Evolutionary conservation across 2,888 invertebrate species (phyloP).

Genomic region (Tuberolachnus salignus): DNA sequence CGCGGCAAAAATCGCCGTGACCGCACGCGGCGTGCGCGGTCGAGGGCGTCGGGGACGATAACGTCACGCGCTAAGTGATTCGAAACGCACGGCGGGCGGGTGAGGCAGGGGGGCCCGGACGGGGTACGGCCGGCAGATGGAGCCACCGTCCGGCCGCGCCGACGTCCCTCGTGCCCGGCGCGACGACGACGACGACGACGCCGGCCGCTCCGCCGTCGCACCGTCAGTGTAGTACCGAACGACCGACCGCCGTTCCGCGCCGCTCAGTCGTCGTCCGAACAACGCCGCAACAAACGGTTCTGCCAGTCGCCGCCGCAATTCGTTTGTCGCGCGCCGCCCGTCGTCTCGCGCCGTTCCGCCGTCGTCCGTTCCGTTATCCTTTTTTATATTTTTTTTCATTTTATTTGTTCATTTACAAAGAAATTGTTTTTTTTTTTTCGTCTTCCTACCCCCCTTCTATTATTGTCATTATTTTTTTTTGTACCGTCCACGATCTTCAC

Average conservation of each 20-base stretch:
- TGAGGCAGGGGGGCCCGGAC: not conserved
- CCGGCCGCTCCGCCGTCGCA: not conserved
- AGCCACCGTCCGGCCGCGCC: conserved; percentile 47
- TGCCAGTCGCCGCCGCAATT: not conserved
- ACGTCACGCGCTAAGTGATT: no score
- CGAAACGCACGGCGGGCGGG: not conserved
- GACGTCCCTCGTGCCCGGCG: not conserved
- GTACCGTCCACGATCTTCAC: not conserved
- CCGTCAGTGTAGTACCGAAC: conserved; percentile 26
- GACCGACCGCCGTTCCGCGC: not conserved
- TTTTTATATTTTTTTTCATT: not conserved
- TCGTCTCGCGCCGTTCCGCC: not conserved
- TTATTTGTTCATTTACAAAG: not conserved
- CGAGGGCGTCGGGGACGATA: no score
- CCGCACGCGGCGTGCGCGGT: no score
- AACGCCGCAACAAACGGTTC: not conserved
- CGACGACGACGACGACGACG: not conserved
- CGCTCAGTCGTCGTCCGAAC: not conserved
- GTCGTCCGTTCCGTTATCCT: not conserved
- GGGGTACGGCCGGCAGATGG: conserved; percentile 20
- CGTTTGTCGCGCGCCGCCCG: not conserved
- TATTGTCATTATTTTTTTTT: no score
- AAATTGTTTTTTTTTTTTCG: no score
- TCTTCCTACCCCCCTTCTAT: no score
- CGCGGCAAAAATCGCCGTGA: no score